Base-by-base conservation (phyloP, 2,888 invertebrate genomes). In the Drosophila villosipedis region DNA sequence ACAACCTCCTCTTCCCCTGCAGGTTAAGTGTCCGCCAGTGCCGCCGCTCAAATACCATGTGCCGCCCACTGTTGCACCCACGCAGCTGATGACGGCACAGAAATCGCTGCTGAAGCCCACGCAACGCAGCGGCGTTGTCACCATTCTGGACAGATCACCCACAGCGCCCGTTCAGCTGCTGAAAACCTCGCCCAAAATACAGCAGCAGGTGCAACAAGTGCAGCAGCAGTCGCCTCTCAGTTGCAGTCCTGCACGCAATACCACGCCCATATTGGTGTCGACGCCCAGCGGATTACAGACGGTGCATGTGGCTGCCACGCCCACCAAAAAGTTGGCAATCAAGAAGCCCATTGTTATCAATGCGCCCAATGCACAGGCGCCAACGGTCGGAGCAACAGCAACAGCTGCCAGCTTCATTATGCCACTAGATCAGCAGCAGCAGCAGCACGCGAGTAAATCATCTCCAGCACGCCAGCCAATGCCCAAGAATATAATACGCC, bases 241-340 rank as follows among this genome's bases (percentile, higher is more conserved):
- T 53, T 67, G 74, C 37, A 84, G 72, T 64, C 64, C 83, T 14
- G 62, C 73, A 3, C 82, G 83, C n/a, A 85, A 73, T 62, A 76
- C 92, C 14, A 92, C 92, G 2, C 92, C 92, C 4, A 92, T 92
- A 14, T 80, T 93, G 59, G 92, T 92, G 14, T 91, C 93, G 14
- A 93, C 93, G 19, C 91, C 93, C 3, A 89, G 84, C 35, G 93
- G 93, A 30, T 72, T 93, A 9, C 93, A 93, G 80, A 93, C 93
- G 2, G 93, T 93, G 2, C 93, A 93, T 74, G 91, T 93, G 22
- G 91, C 93, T 5, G 81, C 91, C 31, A 91, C 81, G 25, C 75
- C 83, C 30, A 67, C 84, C 41, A 92, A 92, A 35, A 90, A 91
- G 68, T 73, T 92, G 50, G 84, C 91, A 6, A 83, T 92, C 12